Conservation (phyloP, 1,140 invertebrate species). For the Mya arenaria region DNA sequence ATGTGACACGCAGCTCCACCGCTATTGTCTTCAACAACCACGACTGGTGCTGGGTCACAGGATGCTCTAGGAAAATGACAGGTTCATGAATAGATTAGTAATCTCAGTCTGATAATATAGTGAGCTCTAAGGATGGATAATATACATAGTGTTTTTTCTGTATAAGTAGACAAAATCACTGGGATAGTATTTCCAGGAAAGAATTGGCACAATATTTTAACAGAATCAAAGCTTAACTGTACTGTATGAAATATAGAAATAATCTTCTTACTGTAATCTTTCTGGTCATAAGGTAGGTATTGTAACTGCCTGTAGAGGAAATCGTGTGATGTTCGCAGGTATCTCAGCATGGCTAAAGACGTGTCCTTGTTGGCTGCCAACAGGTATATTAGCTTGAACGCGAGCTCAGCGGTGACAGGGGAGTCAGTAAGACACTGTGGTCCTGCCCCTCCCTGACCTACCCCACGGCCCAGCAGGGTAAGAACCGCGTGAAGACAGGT, state of each 20-base stretch:
- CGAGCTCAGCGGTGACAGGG: constrained; percentile 81
- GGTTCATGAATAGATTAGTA: too few relatives aligned
- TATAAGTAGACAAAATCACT: too few relatives aligned
- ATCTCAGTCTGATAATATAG: too few relatives aligned
- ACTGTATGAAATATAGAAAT: neutral
- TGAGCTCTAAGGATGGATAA: too few relatives aligned
- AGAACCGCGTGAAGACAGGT: constrained; percentile 93
- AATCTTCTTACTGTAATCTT: constrained; percentile 68
- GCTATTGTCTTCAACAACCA: constrained; percentile 86
- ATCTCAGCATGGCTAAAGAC: constrained; percentile 88
- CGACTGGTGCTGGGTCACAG: constrained; percentile 81
- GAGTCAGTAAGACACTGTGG: constrained; percentile 75
- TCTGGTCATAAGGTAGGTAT: constrained; percentile 84
- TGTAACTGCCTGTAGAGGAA: constrained; percentile 88
- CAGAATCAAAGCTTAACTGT: too few relatives aligned
- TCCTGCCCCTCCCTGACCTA: constrained; percentile 84
- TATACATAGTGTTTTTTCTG: too few relatives aligned
- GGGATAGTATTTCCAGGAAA: too few relatives aligned
- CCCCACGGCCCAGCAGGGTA: constrained; percentile 86
- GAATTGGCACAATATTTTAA: too few relatives aligned
- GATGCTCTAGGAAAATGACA: constrained; percentile 63
- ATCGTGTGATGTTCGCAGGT: constrained; percentile 86
- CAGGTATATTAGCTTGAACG: constrained; percentile 90
- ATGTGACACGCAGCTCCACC: constrained; percentile 85
- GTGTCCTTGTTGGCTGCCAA: constrained; percentile 89